Conservation (phyloP, 2,888 invertebrate genomes). For the Troilus luridus region DNA sequence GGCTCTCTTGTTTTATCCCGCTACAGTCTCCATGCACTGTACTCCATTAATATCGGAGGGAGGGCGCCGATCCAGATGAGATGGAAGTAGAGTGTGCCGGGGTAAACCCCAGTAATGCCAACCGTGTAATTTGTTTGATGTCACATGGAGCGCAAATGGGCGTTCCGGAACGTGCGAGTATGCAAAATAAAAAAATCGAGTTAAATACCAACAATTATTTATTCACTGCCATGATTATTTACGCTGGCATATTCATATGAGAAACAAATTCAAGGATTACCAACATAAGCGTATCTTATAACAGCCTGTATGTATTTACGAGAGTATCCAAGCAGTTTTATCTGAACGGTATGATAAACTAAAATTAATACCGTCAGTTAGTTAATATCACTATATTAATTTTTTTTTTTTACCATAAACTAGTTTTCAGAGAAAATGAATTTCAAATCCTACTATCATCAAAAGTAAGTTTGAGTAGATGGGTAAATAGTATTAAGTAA, state of each 20-base stretch:
- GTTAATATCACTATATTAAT: too few species aligned
- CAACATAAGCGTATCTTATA: background rate
- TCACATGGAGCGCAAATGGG: constrained; percentile 3
- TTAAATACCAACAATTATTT: background rate
- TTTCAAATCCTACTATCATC: too few species aligned
- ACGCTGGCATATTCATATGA: background rate
- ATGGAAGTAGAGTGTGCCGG: background rate
- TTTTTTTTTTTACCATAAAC: too few species aligned
- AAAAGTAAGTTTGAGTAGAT: too few species aligned
- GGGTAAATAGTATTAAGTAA: too few species aligned
- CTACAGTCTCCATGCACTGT: constrained; percentile 18
- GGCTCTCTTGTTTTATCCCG: constrained; percentile 33
- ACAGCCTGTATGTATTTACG: background rate
- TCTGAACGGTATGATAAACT: background rate
- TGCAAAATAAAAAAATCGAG: background rate
- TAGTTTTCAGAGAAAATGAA: too few species aligned
- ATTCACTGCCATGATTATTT: background rate
- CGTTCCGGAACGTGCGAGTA: constrained; percentile 9
- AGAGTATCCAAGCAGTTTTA: background rate
- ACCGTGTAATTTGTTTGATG: constrained; percentile 10
- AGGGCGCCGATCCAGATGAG: background rate
- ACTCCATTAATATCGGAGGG: constrained; percentile 29
- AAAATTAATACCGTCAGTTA: background rate
- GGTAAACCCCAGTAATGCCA: constrained; percentile 13
- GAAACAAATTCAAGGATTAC: background rate